Percentiles rank a stretch among this genome's conserved stretches.
phyloP scores from a whole-genome alignment of 2,797 vertebrate genomes.

The Pachyuromys duprasi region DNA sequence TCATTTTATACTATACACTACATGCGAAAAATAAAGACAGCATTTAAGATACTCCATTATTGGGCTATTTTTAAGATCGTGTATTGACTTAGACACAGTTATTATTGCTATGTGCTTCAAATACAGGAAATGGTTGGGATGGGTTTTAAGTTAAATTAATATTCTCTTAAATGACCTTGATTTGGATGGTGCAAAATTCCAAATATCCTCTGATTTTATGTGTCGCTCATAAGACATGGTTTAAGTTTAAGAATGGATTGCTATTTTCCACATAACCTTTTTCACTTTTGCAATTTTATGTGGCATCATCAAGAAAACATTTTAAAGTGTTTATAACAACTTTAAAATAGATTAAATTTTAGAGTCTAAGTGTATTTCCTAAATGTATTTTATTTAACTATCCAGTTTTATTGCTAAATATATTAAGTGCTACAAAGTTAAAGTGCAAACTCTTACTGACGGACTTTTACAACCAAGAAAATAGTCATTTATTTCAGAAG shows the following conservation, averaged over 20 bases:
- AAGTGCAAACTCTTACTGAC: conserved; percentile 61
- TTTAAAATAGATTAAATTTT: conserved; percentile 73
- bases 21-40: conserved; percentile 45
- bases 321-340: conserved; percentile 64
- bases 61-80: conserved; percentile 15
- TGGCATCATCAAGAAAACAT: conserved; percentile 46
- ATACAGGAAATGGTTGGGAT: background rate
- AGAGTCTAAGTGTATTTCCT: conserved; percentile 57
- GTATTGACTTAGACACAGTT: conserved; percentile 11
- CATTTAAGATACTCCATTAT: background rate
- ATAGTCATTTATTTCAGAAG: conserved; percentile 69
- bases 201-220: background rate
- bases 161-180: conserved; percentile 23
- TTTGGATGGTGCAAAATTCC: conserved; percentile 13
- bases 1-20: conserved; percentile 19
- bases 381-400: conserved; percentile 71
- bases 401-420: conserved; percentile 61
- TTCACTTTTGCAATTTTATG: conserved; percentile 67
- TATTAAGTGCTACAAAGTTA: conserved; percentile 63
- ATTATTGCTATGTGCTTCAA: conserved; percentile 37
- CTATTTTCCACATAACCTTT: background rate
- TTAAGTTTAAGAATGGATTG: conserved; percentile 44
- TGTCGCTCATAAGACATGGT: background rate
- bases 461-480: conserved; percentile 65
- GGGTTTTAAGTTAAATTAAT: conserved; percentile 44